phyloP scores from a whole-genome alignment of 1,140 invertebrate species.

The Magallana gigas region DNA sequence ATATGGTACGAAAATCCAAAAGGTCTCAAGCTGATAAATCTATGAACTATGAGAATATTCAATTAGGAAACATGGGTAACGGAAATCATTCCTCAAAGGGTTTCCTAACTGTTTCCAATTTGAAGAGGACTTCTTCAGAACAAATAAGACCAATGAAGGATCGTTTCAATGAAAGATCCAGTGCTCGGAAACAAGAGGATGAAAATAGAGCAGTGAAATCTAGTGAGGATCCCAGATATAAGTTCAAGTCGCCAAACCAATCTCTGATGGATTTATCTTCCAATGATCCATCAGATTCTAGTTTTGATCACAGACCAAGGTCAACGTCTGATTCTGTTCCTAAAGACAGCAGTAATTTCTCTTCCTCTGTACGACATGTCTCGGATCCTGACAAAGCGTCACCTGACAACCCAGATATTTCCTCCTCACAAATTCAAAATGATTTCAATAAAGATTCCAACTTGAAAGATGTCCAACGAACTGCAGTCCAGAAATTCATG shows the following conservation, averaged over 20 bases:
- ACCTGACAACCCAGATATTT: slow-evolving; percentile 29
- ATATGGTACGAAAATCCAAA: slow-evolving; percentile 55
- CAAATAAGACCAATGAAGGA: slow-evolving; percentile 69
- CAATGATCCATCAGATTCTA: slow-evolving; percentile 38
- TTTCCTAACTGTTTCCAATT: slow-evolving; percentile 41
- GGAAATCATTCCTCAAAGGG: not conserved
- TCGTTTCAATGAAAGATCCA: slow-evolving; percentile 73
- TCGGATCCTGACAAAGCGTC: slow-evolving; percentile 36
- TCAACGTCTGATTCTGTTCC: slow-evolving; percentile 22
- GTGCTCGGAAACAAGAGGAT: slow-evolving; percentile 42
- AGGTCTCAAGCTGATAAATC: slow-evolving; percentile 33
- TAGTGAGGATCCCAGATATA: slow-evolving; percentile 3
- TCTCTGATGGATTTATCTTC: slow-evolving; percentile 49
- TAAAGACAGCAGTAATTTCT: slow-evolving; percentile 3
- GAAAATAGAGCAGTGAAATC: slow-evolving; percentile 46
- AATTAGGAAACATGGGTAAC: not conserved
- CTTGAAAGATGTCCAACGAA: slow-evolving; percentile 90
- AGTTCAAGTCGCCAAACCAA: slow-evolving; percentile 33
- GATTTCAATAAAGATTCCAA: slow-evolving; percentile 87
- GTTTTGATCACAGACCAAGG: slow-evolving; percentile 24
- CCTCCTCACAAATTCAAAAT: not conserved
- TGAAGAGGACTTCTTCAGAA: slow-evolving; percentile 72
- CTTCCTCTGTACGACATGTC: slow-evolving; percentile 4
- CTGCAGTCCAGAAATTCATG: slow-evolving; percentile 91
- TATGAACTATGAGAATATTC: slow-evolving; percentile 47